Base-by-base conservation (phyloP, 2,113 vertebrate genomes). In the Notothenia coriiceps region DNA sequence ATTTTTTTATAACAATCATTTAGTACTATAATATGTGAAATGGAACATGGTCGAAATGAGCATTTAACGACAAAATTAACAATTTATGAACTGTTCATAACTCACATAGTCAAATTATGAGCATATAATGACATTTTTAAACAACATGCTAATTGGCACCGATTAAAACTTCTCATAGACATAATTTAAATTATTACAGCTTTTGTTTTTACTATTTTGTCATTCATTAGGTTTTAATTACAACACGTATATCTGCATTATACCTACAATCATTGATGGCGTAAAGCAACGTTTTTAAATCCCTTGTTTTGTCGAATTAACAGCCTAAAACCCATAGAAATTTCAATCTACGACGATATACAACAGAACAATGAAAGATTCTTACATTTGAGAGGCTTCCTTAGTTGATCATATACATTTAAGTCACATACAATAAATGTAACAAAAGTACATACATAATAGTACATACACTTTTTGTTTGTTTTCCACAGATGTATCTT, bases 321-420 rank as follows among this genome's bases (percentile, higher is more conserved):
- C 5, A 1, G 14, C 22, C 5, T 11, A 40, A 61, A 52, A 18
- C 2, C 11, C n/a, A 22, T 17, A 64, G 7, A 56, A 8, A 8
- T 40, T 0, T 35, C 6, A 35, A 35, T 35, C 35, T 35, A 6
- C 2, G 13, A 12, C 2, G 1, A 46, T 5, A 17, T 4, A 9
- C 18, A 70, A 70, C 18, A 40, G 10, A 54, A 60, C 73, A 61
- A 6, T 43, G 17, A 29, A 22, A 12, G 22, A 79, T 15, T 64
- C 5, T 59, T 25, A 29, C 29, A n/a, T 57, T n/a, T 18, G 5
- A 55, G 7, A 55, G 10, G 66, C 50, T 1, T 49, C n/a, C 47
- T 33, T 51, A 29, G 29, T 29, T 29, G 29, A 29, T 29, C 1
- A 29, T 29, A 29, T 29, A 29, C 3, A 6, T 18, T 12, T 20